Percentiles rank a stretch among this genome's conserved stretches.
Conservation (phyloP, 1,140 invertebrate genomes). For the Bombus affinis region DNA sequence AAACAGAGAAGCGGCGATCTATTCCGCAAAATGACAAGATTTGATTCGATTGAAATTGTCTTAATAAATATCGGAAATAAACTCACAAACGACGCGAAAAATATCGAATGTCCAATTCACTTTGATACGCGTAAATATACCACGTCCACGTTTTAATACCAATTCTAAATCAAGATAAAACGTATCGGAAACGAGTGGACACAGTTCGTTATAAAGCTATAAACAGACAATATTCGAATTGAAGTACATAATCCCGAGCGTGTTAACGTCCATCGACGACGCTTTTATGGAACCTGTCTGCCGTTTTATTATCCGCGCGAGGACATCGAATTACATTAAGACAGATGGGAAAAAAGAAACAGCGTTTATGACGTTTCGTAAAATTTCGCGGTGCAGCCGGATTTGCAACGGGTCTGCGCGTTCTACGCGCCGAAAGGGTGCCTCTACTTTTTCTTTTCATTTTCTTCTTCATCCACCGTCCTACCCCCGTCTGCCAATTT, state of each 20-base stretch:
- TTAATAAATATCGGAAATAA: background rate
- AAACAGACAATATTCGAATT: background rate
- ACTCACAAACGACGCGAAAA: background rate
- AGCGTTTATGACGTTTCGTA: background rate
- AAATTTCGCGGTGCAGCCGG: background rate
- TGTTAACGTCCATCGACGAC: background rate
- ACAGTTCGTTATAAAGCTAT: background rate
- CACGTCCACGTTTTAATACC: background rate
- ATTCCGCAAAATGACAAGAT: background rate
- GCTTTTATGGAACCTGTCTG: background rate
- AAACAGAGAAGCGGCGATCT: background rate
- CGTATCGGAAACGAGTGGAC: background rate
- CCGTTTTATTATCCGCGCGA: background rate
- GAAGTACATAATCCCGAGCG: background rate
- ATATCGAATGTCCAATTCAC: background rate
- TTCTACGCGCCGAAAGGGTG: background rate
- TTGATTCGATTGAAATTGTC: constrained; percentile 10
- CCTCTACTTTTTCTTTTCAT: background rate
- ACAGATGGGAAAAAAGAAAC: background rate
- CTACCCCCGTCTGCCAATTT: constrained; percentile 26
- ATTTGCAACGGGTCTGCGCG: background rate
- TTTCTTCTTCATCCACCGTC: constrained; percentile 6
- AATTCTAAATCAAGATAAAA: background rate
- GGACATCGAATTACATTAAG: background rate
- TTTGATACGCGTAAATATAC: background rate